Evolutionary conservation across 64 coral and sea anemone species (phyloP).

Genomic region (Platygyra sinensis): DNA sequence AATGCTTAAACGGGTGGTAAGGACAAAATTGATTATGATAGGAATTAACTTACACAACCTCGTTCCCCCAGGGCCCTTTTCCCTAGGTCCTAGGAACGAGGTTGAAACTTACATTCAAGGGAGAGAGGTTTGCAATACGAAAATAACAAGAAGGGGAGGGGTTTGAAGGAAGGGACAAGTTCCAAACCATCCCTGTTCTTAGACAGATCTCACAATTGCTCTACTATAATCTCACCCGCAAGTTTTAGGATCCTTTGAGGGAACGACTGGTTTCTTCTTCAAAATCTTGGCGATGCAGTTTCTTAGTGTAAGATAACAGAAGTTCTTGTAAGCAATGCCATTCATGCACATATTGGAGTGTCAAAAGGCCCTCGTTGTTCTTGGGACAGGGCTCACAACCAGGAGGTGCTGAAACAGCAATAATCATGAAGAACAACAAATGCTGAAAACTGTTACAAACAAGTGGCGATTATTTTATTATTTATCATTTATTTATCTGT

Average conservation of each 20-base stretch:
- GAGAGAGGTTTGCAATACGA: too few species aligned
- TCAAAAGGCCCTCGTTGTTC: constrained; percentile 87
- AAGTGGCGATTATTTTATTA: too few species aligned
- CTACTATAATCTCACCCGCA: constrained; percentile 73
- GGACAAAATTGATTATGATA: too few species aligned
- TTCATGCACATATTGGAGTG: constrained; percentile 96
- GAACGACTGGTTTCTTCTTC: constrained; percentile 68
- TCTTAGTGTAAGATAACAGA: constrained; percentile 87
- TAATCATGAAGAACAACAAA: not conserved
- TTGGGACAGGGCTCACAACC: constrained; percentile 90
- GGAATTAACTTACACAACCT: too few species aligned
- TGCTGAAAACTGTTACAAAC: too few species aligned
- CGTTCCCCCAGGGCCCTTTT: too few species aligned
- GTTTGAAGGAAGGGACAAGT: not conserved
- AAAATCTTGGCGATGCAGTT: constrained; percentile 97
- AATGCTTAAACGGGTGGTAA: too few species aligned
- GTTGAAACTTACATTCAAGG: too few species aligned
- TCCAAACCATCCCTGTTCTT: not conserved
- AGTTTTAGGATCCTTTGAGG: constrained; percentile 76
- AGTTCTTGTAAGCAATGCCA: constrained; percentile 96
- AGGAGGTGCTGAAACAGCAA: constrained; percentile 71
- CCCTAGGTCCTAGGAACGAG: too few species aligned
- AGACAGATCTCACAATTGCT: not conserved
- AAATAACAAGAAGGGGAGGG: not conserved
- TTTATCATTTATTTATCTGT: too few species aligned